Percentiles rank a stretch among this genome's conserved stretches.
Evolutionary conservation across 2,113 vertebrate genomes (phyloP).

Genomic region (Aepyceros melampus): DNA sequence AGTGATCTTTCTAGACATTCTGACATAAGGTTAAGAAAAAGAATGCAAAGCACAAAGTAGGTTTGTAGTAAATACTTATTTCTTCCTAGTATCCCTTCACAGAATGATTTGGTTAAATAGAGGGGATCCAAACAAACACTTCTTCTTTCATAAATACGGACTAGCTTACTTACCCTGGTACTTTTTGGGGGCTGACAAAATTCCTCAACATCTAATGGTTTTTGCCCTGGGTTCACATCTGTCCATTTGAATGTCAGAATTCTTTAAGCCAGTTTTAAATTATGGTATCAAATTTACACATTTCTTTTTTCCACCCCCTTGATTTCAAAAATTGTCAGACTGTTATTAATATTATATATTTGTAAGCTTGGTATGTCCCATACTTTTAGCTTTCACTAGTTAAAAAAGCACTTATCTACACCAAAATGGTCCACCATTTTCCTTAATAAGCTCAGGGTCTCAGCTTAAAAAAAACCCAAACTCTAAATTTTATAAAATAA

Average conservation of each 20-base stretch:
- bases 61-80: not conserved
- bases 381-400: not conserved
- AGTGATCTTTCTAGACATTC: not conserved
- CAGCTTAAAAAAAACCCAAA: not conserved
- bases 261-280: not conserved
- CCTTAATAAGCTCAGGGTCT: not conserved
- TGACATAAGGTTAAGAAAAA: slow-evolving; percentile 6
- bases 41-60: not conserved
- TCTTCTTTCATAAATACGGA: not conserved
- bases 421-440: not conserved
- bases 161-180: not conserved
- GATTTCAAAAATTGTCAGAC: not conserved
- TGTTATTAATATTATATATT: not conserved
- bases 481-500: not conserved
- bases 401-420: not conserved
- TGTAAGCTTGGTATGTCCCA: not conserved
- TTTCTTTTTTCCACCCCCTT: not conserved
- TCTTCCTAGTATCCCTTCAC: not conserved
- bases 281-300: not conserved
- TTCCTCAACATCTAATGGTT: not conserved
- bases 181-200: not conserved
- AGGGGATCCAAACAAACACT: not conserved
- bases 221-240: not conserved
- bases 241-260: not conserved
- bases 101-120: slow-evolving; percentile 6